A percentile compares a stretch with the other conserved stretches of the same genome.
Evolutionary conservation across 2,113 vertebrate genomes (phyloP).

Genomic region (Vicugna pacos): DNA sequence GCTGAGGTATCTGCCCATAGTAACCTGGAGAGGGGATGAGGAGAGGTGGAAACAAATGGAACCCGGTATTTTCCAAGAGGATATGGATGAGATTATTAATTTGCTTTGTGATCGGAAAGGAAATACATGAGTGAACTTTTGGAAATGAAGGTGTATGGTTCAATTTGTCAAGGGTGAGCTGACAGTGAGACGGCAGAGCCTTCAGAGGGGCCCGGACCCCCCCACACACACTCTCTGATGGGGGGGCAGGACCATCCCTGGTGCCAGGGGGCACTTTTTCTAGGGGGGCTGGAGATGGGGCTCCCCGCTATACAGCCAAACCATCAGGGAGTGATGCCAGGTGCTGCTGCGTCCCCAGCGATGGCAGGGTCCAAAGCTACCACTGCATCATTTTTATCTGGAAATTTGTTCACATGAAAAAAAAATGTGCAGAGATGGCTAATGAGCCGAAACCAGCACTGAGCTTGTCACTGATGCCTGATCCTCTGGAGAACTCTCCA

Average conservation of each 20-base stretch:
- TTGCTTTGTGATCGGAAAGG: not conserved
- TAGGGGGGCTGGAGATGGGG: not conserved
- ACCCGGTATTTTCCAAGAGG: not conserved
- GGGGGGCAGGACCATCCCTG: not conserved
- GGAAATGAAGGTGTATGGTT: not conserved
- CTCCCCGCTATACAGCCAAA: fast-evolving
- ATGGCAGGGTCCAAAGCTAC: not conserved
- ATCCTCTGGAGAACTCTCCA: not conserved
- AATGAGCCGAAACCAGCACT: not conserved
- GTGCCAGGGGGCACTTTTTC: not conserved
- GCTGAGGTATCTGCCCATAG: not conserved
- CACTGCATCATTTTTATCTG: not conserved
- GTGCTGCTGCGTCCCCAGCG: not conserved
- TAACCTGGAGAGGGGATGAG: not conserved
- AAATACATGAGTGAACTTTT: not conserved
- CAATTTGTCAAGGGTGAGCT: not conserved
- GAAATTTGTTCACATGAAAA: not conserved
- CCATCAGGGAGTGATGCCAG: not conserved
- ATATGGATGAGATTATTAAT: not conserved
- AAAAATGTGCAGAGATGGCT: not conserved
- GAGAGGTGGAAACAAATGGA: not conserved
- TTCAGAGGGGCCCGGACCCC: no score
- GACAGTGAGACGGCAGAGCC: not conserved
- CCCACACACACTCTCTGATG: not conserved
- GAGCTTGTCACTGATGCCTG: not conserved